Evolutionary conservation across 2,888 invertebrate genomes (phyloP).

Genomic region (Xestia ashworthii): DNA sequence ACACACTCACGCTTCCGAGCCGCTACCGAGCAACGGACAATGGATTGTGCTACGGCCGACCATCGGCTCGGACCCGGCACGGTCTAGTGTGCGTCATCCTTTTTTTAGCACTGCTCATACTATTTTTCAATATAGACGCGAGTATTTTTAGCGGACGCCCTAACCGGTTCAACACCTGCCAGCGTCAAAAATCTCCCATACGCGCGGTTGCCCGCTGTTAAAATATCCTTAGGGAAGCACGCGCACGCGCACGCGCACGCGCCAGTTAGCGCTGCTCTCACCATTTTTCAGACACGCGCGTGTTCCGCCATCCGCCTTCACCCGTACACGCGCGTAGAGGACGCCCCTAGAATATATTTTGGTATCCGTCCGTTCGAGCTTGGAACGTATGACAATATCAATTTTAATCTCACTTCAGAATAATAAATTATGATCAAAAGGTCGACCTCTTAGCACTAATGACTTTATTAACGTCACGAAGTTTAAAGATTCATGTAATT

Average conservation of each 20-base stretch:
- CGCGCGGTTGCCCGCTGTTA: background rate
- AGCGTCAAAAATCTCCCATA: background rate
- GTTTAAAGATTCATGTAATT: constrained; percentile 1
- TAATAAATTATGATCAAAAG: constrained; percentile 12
- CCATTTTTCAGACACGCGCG: background rate
- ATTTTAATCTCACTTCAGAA: constrained; percentile 1
- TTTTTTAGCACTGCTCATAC: background rate
- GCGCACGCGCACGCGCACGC: background rate
- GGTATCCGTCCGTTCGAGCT: background rate
- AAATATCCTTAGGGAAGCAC: background rate
- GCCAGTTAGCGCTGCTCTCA: background rate
- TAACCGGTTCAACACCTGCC: background rate
- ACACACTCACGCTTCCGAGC: no score
- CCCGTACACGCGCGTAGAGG: background rate
- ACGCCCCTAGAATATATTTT: background rate
- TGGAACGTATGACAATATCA: background rate
- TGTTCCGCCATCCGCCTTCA: background rate
- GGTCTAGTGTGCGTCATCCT: no score
- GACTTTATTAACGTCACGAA: constrained; percentile 23
- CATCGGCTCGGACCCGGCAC: no score
- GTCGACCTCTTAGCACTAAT: constrained; percentile 29
- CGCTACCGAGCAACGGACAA: no score
- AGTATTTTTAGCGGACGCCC: background rate
- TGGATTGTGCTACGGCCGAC: no score
- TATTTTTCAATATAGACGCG: background rate